A percentile compares a stretch with the other conserved stretches of the same genome.
phyloP scores from a whole-genome alignment of 2,797 vertebrate species.

The Manis crassicaudata region DNA sequence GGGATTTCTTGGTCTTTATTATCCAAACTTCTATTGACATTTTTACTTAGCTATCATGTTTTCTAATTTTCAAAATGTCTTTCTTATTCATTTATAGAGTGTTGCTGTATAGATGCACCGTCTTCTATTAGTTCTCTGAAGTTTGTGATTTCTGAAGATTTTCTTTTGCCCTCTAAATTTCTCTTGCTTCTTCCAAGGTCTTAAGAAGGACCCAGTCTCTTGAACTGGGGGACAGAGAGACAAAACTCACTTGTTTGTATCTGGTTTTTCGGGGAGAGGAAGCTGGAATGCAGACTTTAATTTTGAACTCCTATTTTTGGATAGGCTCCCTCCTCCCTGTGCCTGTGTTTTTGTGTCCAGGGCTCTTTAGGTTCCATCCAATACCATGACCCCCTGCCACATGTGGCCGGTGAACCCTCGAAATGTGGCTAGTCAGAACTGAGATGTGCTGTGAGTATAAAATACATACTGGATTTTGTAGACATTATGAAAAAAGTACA shows the following conservation, averaged over 20 bases:
- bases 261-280: not conserved
- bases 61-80: slow-evolving; percentile 24
- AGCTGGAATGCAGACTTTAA: not conserved
- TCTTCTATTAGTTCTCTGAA: not conserved
- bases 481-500: not conserved
- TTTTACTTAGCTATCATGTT: not conserved
- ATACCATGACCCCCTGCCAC: not conserved
- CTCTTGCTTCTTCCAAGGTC: not conserved
- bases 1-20: not conserved
- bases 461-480: not conserved
- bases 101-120: not conserved
- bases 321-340: not conserved
- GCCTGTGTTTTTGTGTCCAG: not conserved
- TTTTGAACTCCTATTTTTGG: not conserved
- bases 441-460: not conserved
- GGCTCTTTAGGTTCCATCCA: not conserved
- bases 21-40: not conserved
- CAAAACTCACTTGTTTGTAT: not conserved
- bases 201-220: not conserved
- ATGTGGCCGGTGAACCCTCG: not conserved
- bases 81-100: not conserved
- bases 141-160: slow-evolving; percentile 11
- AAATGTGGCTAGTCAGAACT: not conserved
- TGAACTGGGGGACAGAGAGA: not conserved
- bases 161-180: not conserved